Base-by-base conservation (phyloP, 2,797 vertebrate genomes). In the Cercopithecus hamlyni region DNA sequence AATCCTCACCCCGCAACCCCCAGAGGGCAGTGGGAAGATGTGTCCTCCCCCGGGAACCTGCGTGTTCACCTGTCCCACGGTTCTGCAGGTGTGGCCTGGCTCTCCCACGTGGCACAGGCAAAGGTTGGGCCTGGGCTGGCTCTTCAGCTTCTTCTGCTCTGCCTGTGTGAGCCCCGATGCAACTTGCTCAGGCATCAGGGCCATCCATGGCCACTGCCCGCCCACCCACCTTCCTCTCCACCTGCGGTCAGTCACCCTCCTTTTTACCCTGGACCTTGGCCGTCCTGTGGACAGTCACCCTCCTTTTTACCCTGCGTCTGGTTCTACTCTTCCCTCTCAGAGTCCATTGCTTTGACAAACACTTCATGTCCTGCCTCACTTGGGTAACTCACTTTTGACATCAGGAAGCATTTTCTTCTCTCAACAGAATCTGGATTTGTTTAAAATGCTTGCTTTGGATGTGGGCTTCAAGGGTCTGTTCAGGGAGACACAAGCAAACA, bases 151-250 rank as follows among this genome's bases (percentile, higher is more conserved):
- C 22, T 27, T 14, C 12, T 1, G 0, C 1, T 10, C 10, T 7
- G 26, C 9, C 17, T 6, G 0, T 2, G 4, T 4, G 20, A 9
- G 19, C 3, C 75, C 6, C 1, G 0, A 14, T 11, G 30, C 57
- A 5, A 30, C 7, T 4, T 6, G 20, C 39, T 67, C 22, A 70
- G 67, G 19, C 19, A 4, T 64, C 61, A 4, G 61, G 14, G 30
- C 17, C 7, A 8, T 64, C 30, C 30, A 33, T n/a, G 61, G 30
- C 61, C 61, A n/a, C n/a, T 5, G 67, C 17, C 9, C 1, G 1
- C n/a, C 19, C n/a, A 70, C n/a, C 19, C 19, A 39, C 19, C 19
- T 36, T 22, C 67, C 67, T 36, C 9, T 70, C 67, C n/a, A 36
- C n/a, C 8, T 17, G n/a, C 9, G 4, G n/a, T 20, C 67, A 9